Evolutionary conservation across 2,113 vertebrate species (phyloP).

Genomic region (Syngnathus floridae): DNA sequence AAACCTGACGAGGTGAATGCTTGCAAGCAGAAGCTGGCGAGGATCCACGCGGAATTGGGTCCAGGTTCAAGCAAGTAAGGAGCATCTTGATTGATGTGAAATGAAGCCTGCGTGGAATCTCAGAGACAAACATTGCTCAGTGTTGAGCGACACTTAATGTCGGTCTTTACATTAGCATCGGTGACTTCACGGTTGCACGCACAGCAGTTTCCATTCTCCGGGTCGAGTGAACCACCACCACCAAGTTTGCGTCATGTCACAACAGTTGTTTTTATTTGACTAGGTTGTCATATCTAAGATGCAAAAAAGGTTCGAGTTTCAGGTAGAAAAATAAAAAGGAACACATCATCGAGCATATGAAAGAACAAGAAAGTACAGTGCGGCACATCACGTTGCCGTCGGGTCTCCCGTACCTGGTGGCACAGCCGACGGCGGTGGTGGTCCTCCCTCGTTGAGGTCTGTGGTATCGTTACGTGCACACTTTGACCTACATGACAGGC

Average conservation of each 20-base stretch:
- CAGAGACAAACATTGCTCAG: too few species aligned
- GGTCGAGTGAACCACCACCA: conserved; percentile 21
- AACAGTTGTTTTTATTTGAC: conserved; percentile 66
- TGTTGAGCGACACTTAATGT: background rate
- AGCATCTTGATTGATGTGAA: background rate
- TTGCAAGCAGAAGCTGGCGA: conserved; percentile 86
- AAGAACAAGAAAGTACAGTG: conserved; percentile 59
- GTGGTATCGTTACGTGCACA: conserved; percentile 60
- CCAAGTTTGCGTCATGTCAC: conserved; percentile 26
- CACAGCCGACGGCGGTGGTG: conserved; percentile 42
- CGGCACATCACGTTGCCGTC: conserved; percentile 42
- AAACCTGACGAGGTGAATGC: conserved; percentile 76
- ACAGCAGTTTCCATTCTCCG: background rate
- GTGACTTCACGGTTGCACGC: background rate
- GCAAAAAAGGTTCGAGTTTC: conserved; percentile 63
- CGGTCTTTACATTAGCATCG: background rate
- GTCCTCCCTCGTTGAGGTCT: conserved; percentile 52
- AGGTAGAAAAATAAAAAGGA: conserved; percentile 75
- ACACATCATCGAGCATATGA: conserved; percentile 59
- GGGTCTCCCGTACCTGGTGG: conserved; percentile 45
- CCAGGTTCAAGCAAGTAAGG: conserved; percentile 75
- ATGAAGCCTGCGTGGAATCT: too few species aligned
- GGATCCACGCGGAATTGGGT: conserved; percentile 81
- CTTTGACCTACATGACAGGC: conserved; percentile 56
- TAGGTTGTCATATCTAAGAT: conserved; percentile 71